phyloP scores from a whole-genome alignment of 2,888 invertebrate species.

The Dione juno region DNA sequence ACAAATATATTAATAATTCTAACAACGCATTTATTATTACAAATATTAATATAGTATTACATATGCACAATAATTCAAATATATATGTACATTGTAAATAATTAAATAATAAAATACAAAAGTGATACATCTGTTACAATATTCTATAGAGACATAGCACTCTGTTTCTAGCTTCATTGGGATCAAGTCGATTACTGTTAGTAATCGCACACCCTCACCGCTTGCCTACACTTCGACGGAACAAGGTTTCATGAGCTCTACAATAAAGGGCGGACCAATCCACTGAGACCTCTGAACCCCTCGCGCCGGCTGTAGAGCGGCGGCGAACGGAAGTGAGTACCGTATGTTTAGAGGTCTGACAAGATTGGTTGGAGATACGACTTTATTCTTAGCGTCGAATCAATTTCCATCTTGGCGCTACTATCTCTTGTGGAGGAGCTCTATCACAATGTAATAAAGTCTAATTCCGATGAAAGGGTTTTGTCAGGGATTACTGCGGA shows the following conservation, averaged over 20 bases:
- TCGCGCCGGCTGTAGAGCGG: conserved; percentile 45
- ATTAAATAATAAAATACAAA: not conserved
- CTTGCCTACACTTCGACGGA: conserved; percentile 60
- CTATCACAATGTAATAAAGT: conserved; percentile 59
- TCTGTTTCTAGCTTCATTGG: conserved; percentile 75
- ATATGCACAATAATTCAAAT: not conserved
- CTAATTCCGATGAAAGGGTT: conserved; percentile 61
- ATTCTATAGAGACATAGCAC: conserved; percentile 51
- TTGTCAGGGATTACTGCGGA: conserved; percentile 59
- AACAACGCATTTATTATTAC: not conserved
- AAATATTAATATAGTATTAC: not conserved
- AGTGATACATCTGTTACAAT: conserved; percentile 1
- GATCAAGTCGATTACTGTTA: conserved; percentile 78
- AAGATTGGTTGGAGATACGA: conserved; percentile 55
- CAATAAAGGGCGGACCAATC: conserved; percentile 51
- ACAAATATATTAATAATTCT: not conserved
- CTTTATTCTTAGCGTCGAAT: conserved; percentile 72
- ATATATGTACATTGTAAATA: not conserved
- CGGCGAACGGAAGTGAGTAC: conserved; percentile 53
- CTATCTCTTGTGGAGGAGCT: conserved; percentile 53
- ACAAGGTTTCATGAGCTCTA: conserved; percentile 61
- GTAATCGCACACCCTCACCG: conserved; percentile 75
- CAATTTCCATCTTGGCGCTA: conserved; percentile 74
- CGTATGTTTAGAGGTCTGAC: conserved; percentile 55
- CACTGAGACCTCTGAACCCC: conserved; percentile 50